These are phyloP conservation scores for Arctocebus calabarensis DNA, from an alignment of 2,797 vertebrate genomes.

Conservation along the genomic window DNA sequence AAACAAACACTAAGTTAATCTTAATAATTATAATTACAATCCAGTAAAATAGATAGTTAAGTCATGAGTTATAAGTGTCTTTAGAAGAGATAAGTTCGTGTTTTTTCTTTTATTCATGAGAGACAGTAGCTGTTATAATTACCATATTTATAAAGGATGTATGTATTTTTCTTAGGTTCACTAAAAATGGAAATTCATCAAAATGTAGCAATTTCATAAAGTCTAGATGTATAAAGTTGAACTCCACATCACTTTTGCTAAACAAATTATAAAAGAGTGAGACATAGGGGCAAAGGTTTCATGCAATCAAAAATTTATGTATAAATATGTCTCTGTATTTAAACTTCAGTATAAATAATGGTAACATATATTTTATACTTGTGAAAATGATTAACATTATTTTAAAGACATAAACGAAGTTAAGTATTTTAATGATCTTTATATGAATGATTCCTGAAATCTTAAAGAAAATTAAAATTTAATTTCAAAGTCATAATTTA, in stretches of 20 bases:
- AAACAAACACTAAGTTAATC: neutral
- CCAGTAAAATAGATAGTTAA: neutral
- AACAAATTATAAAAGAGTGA: neutral
- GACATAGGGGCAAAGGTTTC: neutral
- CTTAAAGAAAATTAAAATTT: conserved; percentile 24
- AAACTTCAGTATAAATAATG: neutral
- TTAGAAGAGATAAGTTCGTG: neutral
- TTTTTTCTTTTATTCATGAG: neutral
- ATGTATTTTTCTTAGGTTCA: neutral
- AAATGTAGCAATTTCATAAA: neutral
- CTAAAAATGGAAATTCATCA: neutral
- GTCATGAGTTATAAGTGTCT: neutral
- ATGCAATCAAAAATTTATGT: neutral
- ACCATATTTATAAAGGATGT: neutral
- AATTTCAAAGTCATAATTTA: neutral
- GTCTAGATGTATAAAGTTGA: neutral
- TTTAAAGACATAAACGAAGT: conserved; percentile 5
- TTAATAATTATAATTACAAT: neutral
- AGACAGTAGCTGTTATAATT: neutral
- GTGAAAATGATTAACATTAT: neutral
- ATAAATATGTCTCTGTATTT: neutral
- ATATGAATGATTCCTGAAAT: neutral
- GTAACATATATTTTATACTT: neutral
- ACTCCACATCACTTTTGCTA: neutral
- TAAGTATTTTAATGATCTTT: neutral